A percentile compares a stretch with the other conserved stretches of the same genome.
phyloP scores from a whole-genome alignment of 2,113 vertebrate genomes.

The Thamnaconus septentrionalis region DNA sequence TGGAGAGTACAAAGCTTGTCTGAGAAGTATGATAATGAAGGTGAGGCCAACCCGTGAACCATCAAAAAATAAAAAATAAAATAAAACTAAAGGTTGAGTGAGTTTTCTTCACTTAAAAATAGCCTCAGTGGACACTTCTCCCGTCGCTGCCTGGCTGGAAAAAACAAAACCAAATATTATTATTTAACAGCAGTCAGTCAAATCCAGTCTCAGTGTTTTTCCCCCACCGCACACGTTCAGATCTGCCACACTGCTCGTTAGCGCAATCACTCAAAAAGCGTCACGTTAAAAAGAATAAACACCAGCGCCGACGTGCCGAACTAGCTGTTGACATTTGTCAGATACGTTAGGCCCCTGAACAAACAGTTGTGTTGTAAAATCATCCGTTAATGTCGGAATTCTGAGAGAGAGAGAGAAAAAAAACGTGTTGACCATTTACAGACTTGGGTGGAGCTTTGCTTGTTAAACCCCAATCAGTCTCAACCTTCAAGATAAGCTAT shows the following conservation, averaged over 20 bases:
- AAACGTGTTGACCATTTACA: conserved; percentile 36
- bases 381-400: conserved; percentile 50
- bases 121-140: background rate
- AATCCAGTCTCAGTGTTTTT: conserved; percentile 27
- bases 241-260: conserved; percentile 35
- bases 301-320: conserved; percentile 56
- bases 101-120: too few species aligned
- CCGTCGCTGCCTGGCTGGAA: background rate
- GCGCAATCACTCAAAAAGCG: conserved; percentile 46
- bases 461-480: conserved; percentile 54
- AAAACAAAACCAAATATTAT: background rate
- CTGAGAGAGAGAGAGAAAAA: conserved; percentile 15
- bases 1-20: conserved; percentile 11
- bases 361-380: conserved; percentile 55
- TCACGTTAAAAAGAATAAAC: conserved; percentile 46
- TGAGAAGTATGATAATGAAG: conserved; percentile 20
- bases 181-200: conserved; percentile 6
- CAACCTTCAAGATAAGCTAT: conserved; percentile 23
- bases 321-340: conserved; percentile 57
- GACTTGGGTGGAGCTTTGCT: conserved; percentile 30
- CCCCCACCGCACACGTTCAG: conserved; percentile 43
- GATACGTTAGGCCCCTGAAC: conserved; percentile 55
- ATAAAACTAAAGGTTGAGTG: background rate
- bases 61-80: background rate
- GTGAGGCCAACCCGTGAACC: conserved; percentile 3